phyloP scores from a whole-genome alignment of 2,113 vertebrate genomes.

The Coptodon bakossiorum region DNA sequence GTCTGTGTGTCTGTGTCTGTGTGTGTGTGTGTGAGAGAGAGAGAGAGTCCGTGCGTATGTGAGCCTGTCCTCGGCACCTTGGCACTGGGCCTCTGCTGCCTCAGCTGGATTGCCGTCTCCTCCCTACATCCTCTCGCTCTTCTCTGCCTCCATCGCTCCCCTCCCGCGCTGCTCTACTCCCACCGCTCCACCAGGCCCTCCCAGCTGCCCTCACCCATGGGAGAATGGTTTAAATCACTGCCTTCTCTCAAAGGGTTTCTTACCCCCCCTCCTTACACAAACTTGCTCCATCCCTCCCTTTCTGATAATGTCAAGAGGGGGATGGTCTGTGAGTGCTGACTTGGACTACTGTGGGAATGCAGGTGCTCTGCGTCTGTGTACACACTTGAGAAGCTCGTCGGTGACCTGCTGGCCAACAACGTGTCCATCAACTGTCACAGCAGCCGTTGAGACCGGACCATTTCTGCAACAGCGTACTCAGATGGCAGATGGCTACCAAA shows the following conservation, averaged over 20 bases:
- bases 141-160: neutral
- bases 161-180: slow-evolving; percentile 8
- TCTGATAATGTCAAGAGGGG: slow-evolving; percentile 24
- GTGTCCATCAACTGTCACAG: slow-evolving; percentile 37
- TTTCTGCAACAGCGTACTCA: neutral
- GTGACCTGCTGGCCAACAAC: neutral
- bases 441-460: neutral
- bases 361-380: slow-evolving; percentile 26
- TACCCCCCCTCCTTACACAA: neutral
- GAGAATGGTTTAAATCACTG: slow-evolving; percentile 37
- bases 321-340: slow-evolving; percentile 23
- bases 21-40: neutral
- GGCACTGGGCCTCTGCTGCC: slow-evolving; percentile 44
- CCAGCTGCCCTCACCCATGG: slow-evolving; percentile 17
- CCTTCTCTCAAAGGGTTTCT: slow-evolving; percentile 3
- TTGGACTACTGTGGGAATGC: slow-evolving; percentile 58
- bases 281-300: neutral
- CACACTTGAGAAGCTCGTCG: neutral
- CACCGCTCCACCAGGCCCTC: neutral
- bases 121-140: neutral
- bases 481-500: slow-evolving; percentile 17
- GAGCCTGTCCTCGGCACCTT: slow-evolving; percentile 24
- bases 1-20: no score
- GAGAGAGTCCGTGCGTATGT: neutral
- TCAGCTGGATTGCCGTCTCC: slow-evolving; percentile 36